phyloP scores from a whole-genome alignment of 2,888 invertebrate species.

The Molanna angustata region DNA sequence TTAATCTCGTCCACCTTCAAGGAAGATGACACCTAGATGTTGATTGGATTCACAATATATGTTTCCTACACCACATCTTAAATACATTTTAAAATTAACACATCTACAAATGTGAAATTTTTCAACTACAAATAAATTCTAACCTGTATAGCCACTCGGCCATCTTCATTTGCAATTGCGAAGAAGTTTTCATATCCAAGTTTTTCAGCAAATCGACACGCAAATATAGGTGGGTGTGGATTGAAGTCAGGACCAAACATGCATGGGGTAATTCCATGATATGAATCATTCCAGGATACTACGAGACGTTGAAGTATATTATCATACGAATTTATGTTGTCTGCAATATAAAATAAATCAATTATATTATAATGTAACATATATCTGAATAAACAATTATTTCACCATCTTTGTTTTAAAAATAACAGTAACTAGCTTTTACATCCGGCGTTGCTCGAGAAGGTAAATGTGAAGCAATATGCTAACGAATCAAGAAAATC shows the following conservation, averaged over 20 bases:
- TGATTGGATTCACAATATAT: too few relatives aligned
- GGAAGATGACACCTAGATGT: too few relatives aligned
- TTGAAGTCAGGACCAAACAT: constrained; percentile 52
- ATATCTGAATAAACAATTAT: not conserved
- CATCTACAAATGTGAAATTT: too few relatives aligned
- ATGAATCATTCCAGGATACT: constrained; percentile 62
- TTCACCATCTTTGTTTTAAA: not conserved
- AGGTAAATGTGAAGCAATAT: too few relatives aligned
- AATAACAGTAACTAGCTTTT: too few relatives aligned
- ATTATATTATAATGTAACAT: not conserved
- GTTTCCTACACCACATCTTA: too few relatives aligned
- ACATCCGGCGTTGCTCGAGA: too few relatives aligned
- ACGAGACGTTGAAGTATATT: constrained; percentile 61
- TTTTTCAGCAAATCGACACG: constrained; percentile 72
- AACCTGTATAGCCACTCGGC: constrained; percentile 66
- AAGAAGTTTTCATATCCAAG: constrained; percentile 66
- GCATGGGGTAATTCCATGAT: constrained; percentile 58
- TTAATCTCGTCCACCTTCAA: too few relatives aligned
- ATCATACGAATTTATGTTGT: constrained; percentile 60
- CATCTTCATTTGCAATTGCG: constrained; percentile 85
- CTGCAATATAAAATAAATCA: constrained; percentile 42
- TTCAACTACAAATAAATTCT: constrained; percentile 12
- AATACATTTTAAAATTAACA: too few relatives aligned
- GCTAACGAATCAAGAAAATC: too few relatives aligned
- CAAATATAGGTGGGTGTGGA: constrained; percentile 73